These are phyloP conservation scores for Serinus canaria DNA, from an alignment of 2,113 vertebrate species.

Conservation along the genomic window DNA sequence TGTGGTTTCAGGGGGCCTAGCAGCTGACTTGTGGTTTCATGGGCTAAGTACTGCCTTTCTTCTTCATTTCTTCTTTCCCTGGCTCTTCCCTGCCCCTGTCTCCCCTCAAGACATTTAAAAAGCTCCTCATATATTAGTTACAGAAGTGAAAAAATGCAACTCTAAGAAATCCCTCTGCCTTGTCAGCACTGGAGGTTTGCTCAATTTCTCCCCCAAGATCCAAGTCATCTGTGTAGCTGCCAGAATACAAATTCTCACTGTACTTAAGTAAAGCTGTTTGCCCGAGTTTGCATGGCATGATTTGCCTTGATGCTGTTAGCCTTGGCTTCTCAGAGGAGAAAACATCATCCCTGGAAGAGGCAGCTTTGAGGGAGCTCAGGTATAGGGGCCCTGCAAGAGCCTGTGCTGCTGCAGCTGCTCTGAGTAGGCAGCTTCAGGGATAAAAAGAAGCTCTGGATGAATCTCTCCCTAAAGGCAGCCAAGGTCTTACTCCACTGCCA, in stretches of 20 bases:
- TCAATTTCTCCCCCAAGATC: neutral
- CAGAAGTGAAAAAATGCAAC: neutral
- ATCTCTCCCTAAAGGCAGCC: neutral
- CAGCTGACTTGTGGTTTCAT: neutral
- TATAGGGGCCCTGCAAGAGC: accelerated
- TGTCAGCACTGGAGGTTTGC: neutral
- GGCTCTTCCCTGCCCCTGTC: neutral
- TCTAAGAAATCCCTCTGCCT: neutral
- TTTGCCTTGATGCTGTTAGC: neutral
- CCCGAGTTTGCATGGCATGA: neutral
- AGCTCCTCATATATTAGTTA: neutral
- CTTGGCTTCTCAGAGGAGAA: neutral
- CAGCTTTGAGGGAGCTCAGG: neutral
- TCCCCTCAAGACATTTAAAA: neutral
- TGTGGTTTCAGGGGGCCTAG: neutral
- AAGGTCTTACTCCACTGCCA: neutral
- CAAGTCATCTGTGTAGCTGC: neutral
- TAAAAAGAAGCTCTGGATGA: neutral
- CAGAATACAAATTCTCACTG: neutral
- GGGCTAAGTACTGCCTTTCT: neutral
- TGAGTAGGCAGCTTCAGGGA: neutral
- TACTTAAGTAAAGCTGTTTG: neutral
- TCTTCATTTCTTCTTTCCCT: neutral
- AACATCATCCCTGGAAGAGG: neutral
- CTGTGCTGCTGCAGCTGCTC: neutral